phyloP scores from a whole-genome alignment of 2,797 vertebrate genomes.

The Arremon aurantiirostris region DNA sequence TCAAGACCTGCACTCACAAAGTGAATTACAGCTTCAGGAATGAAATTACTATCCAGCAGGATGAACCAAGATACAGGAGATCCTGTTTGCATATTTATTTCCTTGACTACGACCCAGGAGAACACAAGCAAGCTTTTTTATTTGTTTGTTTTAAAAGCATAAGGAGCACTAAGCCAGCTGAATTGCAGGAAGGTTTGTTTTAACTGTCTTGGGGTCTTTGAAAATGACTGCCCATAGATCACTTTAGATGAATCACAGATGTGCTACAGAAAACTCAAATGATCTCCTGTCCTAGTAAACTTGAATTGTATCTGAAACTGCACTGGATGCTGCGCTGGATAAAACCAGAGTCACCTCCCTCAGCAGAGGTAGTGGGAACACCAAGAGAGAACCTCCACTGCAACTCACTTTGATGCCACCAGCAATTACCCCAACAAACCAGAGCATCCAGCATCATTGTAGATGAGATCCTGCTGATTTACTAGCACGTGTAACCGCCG shows the following conservation, averaged over 20 bases:
- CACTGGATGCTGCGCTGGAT: rapidly evolving
- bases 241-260: neutral
- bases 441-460: neutral
- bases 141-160: neutral
- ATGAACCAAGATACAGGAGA: slow-evolving; percentile 2
- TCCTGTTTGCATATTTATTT: slow-evolving; percentile 35
- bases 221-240: neutral
- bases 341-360: neutral
- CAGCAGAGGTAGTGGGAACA: neutral
- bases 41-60: neutral
- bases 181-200: neutral
- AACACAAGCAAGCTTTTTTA: neutral
- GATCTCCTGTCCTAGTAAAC: neutral
- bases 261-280: neutral
- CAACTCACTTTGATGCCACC: neutral
- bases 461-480: neutral
- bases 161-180: neutral
- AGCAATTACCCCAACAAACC: neutral
- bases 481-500: neutral
- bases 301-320: neutral
- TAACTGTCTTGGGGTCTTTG: neutral
- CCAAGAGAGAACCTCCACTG: neutral
- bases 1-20: neutral
- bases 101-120: neutral
- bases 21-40: neutral